phyloP scores from a whole-genome alignment of 2,113 vertebrate species.

The Chelonoidis abingdonii region DNA sequence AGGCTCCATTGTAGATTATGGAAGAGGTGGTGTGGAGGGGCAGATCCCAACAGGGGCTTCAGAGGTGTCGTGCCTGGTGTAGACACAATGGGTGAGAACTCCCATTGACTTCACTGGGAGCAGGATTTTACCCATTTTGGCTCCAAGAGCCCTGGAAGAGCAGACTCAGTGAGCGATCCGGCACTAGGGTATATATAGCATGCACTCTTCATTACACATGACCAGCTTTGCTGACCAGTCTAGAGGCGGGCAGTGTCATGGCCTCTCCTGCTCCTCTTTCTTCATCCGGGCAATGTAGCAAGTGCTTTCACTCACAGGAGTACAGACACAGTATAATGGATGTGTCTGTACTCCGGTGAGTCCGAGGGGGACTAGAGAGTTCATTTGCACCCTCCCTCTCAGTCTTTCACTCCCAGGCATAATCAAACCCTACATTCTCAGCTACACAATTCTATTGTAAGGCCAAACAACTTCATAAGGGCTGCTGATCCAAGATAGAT shows the following conservation, averaged over 20 bases:
- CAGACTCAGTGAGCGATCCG: no score
- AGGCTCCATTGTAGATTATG: neutral
- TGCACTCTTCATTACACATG: neutral
- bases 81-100: neutral
- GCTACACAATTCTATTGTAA: slow-evolving; percentile 4
- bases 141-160: neutral
- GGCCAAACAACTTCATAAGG: neutral
- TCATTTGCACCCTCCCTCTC: neutral
- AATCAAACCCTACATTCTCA: slow-evolving; percentile 14
- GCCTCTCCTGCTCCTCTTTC: neutral
- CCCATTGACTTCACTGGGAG: neutral
- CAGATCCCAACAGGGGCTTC: neutral
- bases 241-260: neutral
- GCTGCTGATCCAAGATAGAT: slow-evolving; percentile 21
- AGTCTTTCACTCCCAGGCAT: neutral
- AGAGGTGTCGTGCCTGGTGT: neutral
- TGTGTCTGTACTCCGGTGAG: no score
- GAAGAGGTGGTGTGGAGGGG: accelerated
- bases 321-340: neutral
- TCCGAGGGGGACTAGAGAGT: neutral
- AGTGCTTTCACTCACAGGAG: neutral
- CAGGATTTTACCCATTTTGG: neutral
- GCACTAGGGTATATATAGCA: no score
- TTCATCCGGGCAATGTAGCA: neutral
- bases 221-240: neutral